These are phyloP conservation scores for Hylyphantes graminicola DNA, from an alignment of 1,140 invertebrate species.

Conservation along the genomic window DNA sequence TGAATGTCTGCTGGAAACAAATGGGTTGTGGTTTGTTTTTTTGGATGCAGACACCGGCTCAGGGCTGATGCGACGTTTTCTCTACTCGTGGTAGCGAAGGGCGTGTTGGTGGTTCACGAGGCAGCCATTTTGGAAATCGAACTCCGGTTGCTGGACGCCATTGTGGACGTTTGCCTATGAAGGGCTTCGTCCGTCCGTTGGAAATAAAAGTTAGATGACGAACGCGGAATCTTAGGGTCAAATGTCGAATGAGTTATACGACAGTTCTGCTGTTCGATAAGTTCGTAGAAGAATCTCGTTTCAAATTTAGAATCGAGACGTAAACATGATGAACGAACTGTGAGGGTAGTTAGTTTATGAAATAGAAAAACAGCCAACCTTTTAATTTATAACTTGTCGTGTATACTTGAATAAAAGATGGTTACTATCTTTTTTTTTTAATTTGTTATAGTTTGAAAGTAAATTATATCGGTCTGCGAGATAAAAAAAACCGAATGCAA, in stretches of 20 bases:
- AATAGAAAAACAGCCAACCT: too few species aligned
- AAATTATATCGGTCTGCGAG: too few species aligned
- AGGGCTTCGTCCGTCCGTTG: slow-evolving; percentile 20
- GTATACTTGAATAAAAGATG: too few species aligned
- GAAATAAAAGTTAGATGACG: background rate
- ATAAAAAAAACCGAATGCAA: too few species aligned
- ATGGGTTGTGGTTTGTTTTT: slow-evolving; percentile 60
- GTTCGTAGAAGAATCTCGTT: too few species aligned
- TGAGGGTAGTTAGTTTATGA: too few species aligned
- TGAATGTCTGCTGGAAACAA: slow-evolving; percentile 58
- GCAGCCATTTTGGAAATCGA: background rate
- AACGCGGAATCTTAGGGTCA: background rate
- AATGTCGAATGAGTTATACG: background rate
- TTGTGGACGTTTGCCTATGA: slow-evolving; percentile 33
- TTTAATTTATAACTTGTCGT: too few species aligned
- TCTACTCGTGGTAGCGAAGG: slow-evolving; percentile 18
- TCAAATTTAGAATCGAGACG: too few species aligned
- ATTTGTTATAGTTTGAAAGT: too few species aligned
- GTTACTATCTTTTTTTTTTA: too few species aligned
- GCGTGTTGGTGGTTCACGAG: background rate
- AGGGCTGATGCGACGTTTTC: slow-evolving; percentile 57
- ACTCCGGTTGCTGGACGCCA: background rate
- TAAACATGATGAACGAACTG: too few species aligned
- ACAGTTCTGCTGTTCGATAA: too few species aligned
- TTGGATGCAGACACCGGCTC: slow-evolving; percentile 58